Conservation (phyloP, 1,140 invertebrate genomes). For the Drosophila repletoides region DNA sequence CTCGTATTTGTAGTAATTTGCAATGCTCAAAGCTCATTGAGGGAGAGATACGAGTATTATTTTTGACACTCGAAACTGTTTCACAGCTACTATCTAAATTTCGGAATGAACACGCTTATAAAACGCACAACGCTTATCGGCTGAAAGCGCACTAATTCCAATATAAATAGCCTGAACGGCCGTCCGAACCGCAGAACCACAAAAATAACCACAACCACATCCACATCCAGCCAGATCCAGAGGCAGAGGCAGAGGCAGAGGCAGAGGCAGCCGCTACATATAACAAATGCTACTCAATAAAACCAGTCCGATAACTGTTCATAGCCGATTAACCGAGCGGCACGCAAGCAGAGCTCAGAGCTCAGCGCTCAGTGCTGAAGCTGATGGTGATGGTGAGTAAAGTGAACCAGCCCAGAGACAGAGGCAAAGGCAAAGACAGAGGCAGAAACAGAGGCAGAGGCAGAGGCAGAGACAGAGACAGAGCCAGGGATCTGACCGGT, state of each 20-base stretch:
- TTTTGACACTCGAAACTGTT: constrained; percentile 35
- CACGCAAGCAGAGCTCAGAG: constrained; percentile 65
- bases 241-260: neutral
- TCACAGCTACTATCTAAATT: constrained; percentile 66
- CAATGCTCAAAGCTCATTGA: neutral
- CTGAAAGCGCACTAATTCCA: constrained; percentile 70
- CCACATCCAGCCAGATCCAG: neutral
- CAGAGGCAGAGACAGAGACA: neutral
- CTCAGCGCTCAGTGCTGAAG: constrained; percentile 17
- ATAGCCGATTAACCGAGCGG: constrained; percentile 73
- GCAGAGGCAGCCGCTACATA: constrained; percentile 39
- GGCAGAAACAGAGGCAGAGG: neutral
- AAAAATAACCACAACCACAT: constrained; percentile 1
- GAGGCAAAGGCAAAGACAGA: neutral
- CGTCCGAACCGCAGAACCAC: constrained; percentile 5
- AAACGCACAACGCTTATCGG: constrained; percentile 61
- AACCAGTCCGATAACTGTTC: constrained; percentile 79
- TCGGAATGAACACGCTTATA: constrained; percentile 66
- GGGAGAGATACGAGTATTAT: too few species aligned
- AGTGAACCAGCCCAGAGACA: constrained; percentile 35
- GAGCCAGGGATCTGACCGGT: neutral
- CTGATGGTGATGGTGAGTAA: constrained; percentile 8
- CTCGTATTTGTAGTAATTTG: constrained; percentile 20
- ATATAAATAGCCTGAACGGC: constrained; percentile 57
- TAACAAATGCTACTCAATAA: constrained; percentile 67